These are phyloP conservation scores for Malacoctenus gilli DNA, from an alignment of 2,797 vertebrate genomes.

Conservation along the genomic window DNA sequence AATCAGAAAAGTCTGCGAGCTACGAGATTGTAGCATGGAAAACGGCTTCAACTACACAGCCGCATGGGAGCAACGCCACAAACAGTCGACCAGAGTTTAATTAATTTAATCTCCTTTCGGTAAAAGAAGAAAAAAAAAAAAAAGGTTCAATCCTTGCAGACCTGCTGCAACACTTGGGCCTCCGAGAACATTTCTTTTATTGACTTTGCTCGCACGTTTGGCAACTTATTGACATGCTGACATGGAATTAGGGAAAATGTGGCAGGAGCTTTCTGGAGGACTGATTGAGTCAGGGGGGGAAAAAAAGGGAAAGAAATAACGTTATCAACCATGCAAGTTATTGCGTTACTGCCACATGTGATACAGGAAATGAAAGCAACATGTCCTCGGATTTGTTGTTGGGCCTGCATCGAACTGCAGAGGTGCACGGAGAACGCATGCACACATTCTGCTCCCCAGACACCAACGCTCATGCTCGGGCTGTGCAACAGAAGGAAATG, in stretches of 20 bases:
- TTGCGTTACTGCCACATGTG: slow-evolving; percentile 21
- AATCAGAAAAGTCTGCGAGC: slow-evolving; percentile 32
- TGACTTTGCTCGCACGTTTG: slow-evolving; percentile 52
- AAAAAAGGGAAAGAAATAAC: slow-evolving; percentile 25
- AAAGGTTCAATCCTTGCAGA: slow-evolving; percentile 57
- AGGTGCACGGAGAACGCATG: background rate
- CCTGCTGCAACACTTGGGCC: slow-evolving; percentile 20
- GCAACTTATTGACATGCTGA: slow-evolving; percentile 42
- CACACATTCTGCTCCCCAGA: background rate
- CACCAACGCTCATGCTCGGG: background rate
- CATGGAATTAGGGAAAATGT: slow-evolving; percentile 38
- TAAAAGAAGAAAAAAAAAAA: slow-evolving; percentile 46
- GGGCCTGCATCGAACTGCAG: background rate
- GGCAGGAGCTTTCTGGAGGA: slow-evolving; percentile 8
- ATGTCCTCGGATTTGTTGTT: too few species aligned
- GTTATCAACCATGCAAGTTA: slow-evolving; percentile 26
- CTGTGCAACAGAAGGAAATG: slow-evolving; percentile 35
- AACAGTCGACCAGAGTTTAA: slow-evolving; percentile 45
- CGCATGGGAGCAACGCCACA: slow-evolving; percentile 30
- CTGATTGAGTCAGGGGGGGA: slow-evolving; percentile 26
- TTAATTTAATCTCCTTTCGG: slow-evolving; percentile 54
- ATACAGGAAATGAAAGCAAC: slow-evolving; percentile 24
- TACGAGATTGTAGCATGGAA: slow-evolving; percentile 27
- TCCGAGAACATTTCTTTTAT: slow-evolving; percentile 28
- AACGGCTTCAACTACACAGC: slow-evolving; percentile 34